A percentile compares a stretch with the other conserved stretches of the same genome.
phyloP scores from a whole-genome alignment of 2,113 vertebrate genomes.

The Speoplatyrhinus poulsoni region DNA sequence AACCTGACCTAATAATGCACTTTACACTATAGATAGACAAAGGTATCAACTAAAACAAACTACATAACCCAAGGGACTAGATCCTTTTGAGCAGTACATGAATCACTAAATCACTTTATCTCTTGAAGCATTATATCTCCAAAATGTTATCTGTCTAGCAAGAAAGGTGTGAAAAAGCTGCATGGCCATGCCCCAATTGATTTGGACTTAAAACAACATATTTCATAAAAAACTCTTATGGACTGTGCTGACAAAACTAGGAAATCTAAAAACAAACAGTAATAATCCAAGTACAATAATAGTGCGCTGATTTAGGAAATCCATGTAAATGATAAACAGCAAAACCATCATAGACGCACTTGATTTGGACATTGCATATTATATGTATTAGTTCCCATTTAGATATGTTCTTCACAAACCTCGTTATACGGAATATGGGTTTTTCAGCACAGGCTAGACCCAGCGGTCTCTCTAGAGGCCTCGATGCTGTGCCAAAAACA shows the following conservation, averaged over 20 bases:
- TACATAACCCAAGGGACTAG: no score
- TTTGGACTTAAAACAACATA: no score
- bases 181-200: no score
- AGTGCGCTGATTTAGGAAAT: slow-evolving; percentile 14
- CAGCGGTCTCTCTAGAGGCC: slow-evolving; percentile 55
- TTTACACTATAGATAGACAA: background rate
- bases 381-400: slow-evolving; percentile 45
- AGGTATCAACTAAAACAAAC: background rate
- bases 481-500: slow-evolving; percentile 66
- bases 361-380: slow-evolving; percentile 33
- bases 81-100: no score
- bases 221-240: no score
- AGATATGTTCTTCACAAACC: slow-evolving; percentile 25
- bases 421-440: slow-evolving; percentile 6
- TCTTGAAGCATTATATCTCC: no score
- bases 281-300: no score
- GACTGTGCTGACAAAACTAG: no score
- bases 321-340: slow-evolving; percentile 34
- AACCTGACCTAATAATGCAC: background rate
- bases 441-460: slow-evolving; percentile 48
- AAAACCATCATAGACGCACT: slow-evolving; percentile 24
- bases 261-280: no score
- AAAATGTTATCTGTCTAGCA: no score
- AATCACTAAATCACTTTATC: no score
- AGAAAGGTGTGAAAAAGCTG: no score